Evolutionary conservation across 92 coral and sea anemone genomes (phyloP), one percentile per base, ranked within the genome.

Genomic region (Palythoa caribaeorum): DNA sequence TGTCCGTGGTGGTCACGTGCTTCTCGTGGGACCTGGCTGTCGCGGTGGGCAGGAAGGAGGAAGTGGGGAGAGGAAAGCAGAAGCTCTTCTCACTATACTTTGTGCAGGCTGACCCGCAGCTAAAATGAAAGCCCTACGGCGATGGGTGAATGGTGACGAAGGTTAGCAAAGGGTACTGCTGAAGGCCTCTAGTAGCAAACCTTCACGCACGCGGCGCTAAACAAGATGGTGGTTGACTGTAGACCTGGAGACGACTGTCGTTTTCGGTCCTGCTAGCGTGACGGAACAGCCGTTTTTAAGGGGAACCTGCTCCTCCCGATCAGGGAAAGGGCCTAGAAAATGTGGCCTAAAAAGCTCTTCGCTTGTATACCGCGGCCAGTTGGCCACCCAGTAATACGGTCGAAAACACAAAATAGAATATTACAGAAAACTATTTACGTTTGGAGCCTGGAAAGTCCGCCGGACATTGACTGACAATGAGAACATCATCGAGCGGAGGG

Each of bases 91-190:
- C 76, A 71, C 76, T 28, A 28, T 28, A 28, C 28, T 28, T 28
- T 28, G 0, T 28, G 28, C 28, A 28, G 28, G 28, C 28, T 71
- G 37, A 28, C 76, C 76, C 16, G 50, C 76, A 77, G 21, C 35
- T 21, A 52, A 77, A 52, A 28, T 80, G 20, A 80, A 80, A 80
- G 85, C 71, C 86, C 74, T 80, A 57, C 3, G 86, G 72, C 55
- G 74, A 60, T 62, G 48, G 86, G 86, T 54, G 73, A 80, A 52
- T 44, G 86, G 86, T 0, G 28, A 28, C 28, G 28, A 28, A 0
- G 28, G 28, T 0, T 28, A 0, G 28, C 0, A 28, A 28, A 28
- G 28, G 28, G 28, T 28, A 28, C 28, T 0, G 28, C 28, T 28
- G 28, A 0, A 28, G 28, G 28, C 28, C 28, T 28, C 28, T 28